Base-by-base conservation (phyloP, 2,888 invertebrate species). In the Dorcus parallelipipedus region DNA sequence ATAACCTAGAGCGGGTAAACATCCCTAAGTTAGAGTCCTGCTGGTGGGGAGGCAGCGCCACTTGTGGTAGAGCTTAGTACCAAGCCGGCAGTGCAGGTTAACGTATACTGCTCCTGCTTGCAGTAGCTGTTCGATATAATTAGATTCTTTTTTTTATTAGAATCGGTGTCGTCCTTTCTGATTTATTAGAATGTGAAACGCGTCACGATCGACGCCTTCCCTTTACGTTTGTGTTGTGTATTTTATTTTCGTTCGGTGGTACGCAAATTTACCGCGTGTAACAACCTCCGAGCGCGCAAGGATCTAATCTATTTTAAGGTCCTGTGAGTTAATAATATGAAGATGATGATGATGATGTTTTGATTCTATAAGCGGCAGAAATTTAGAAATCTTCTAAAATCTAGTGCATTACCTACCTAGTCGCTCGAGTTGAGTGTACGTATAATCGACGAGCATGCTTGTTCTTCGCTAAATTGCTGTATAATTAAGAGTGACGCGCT, bases 11-110 rank as follows among this genome's bases (percentile, higher is more conserved):
- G 23, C 61, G 61, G 62, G 60, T 62, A 62, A 81, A 81, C 81
- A 81, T 80, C 80, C 81, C 78, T 76, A 80, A 56, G 51, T 49
- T 45, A 38, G 20, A 45, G 20, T 45, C 9, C 9, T 45, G 45
- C 45, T 45, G 45, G 45, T 45, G 45, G 45, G 45, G 45, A 23
- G 76, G 73, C 72, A 73, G 71, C 67, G 64, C 70, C 64, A 60
- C 65, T 60, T 33, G 50, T 64, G 73, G 74, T 68, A 68, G 67
- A 70, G 69, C 67, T 72, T 66, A 72, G 73, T 73, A 72, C 71
- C 69, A 69, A 60, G 64, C 68, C 71, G 71, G 70, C 72, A 69
- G 70, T 71, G 64, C 66, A 67, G 66, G 69, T 62, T 59, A 65
- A 64, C 69, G 69, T 68, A 71, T 65, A 62, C 62, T 60, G 56